Base-by-base conservation (phyloP, 2,888 invertebrate species). In the Mantis religiosa region DNA sequence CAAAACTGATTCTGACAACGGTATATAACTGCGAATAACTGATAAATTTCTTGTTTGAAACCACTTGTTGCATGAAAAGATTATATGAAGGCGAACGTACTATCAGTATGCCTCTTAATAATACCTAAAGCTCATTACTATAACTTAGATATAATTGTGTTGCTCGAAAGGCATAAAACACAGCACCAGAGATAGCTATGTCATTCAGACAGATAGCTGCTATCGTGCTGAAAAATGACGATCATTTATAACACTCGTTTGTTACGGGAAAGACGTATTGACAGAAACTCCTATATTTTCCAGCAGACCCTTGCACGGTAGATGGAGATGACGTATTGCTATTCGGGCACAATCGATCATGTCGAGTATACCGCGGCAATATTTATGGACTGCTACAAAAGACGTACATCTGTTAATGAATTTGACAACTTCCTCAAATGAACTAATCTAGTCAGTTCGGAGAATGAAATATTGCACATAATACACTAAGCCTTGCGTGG, bases 281-380 rank as follows among this genome's bases (percentile, higher is more conserved):
- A 87, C 87, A 87, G 87, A 87, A 87, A 82, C 87, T 34, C 82
- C 87, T 87, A 41, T 87, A 87, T 87, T 87, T 87, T 27, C 87
- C 28, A 20, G 54, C 54, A 86, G 82, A 87, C 82, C 27, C 9
- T n/a, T 12, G 81, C 25, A 82, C 34, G 82, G 82, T 25, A 41
- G 34, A 87, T 87, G 87, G 87, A 82, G 87, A 87, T 87, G 87
- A 87, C 82, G 87, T 82, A 87, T 87, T 82, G 15, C 86, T 81
- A 28, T 71, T 25, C 86, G 28, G 20, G 81, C 86, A 8, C 87
- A 82, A 87, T 87, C 87, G 87, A 82, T 87, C 87, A 87, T 41
- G 87, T 87, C 82, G 25, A 81, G 25, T 86, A 86, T 28, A 86
- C 25, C 54, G 30, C 28, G n/a, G 87, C 12, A 87, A 82, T 87